Evolutionary conservation across 2,888 invertebrate species (phyloP).

Genomic region (Aplocera efformata): DNA sequence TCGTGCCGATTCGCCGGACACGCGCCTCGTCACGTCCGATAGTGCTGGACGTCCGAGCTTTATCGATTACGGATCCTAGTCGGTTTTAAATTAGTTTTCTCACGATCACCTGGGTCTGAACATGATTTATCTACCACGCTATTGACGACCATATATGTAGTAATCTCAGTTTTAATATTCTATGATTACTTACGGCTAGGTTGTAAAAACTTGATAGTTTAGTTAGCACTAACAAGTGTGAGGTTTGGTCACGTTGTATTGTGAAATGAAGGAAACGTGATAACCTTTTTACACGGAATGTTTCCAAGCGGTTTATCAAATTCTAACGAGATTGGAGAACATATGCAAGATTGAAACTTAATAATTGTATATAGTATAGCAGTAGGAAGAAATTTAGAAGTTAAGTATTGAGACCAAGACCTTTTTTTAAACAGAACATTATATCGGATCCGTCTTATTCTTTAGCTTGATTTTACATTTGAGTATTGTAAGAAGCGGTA

Average conservation of each 20-base stretch:
- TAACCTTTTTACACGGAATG: conserved; percentile 1
- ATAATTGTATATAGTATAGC: too few species aligned
- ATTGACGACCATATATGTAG: too few species aligned
- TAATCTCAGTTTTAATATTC: not conserved
- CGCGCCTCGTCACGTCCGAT: conserved; percentile 37
- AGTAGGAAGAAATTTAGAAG: too few species aligned
- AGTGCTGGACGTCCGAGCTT: conserved; percentile 23
- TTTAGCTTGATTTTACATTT: conserved; percentile 13
- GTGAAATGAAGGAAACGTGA: conserved; percentile 9
- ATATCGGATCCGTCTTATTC: conserved; percentile 14
- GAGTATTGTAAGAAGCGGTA: conserved; percentile 1
- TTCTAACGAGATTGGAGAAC: conserved; percentile 7
- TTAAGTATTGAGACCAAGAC: conserved; percentile 23
- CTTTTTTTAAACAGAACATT: conserved; percentile 22
- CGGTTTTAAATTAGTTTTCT: conserved; percentile 30
- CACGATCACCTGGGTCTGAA: conserved; percentile 20
- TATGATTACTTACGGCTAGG: not conserved
- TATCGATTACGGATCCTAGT: conserved; percentile 29
- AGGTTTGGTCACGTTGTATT: conserved; percentile 1
- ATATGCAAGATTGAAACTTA: too few species aligned
- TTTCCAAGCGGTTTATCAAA: not conserved
- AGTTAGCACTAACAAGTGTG: too few species aligned
- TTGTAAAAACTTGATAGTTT: too few species aligned
- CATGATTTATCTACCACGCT: conserved; percentile 20
- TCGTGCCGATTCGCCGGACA: conserved; percentile 33